Evolutionary conservation across 2,797 vertebrate species (phyloP).

Genomic region (Hylomyscus alleni): DNA sequence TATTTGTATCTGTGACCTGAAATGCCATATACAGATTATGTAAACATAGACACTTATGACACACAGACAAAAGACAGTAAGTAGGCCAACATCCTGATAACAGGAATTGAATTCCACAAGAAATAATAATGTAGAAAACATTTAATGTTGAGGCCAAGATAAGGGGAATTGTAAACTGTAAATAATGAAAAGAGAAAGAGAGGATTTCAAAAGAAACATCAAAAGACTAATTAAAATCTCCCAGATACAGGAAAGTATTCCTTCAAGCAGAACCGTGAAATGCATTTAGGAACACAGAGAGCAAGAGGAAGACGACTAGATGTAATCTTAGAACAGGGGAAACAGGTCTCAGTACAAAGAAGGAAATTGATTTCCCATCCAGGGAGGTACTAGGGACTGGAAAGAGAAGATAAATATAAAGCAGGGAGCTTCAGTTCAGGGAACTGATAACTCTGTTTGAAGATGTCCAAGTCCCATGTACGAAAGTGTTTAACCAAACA

Average conservation of each 20-base stretch:
- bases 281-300: conserved; percentile 75
- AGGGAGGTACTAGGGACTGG: conserved; percentile 5
- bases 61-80: background rate
- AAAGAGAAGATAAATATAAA: conserved; percentile 51
- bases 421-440: conserved; percentile 47
- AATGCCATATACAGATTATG: background rate
- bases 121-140: conserved; percentile 70
- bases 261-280: conserved; percentile 75
- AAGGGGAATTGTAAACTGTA: conserved; percentile 64
- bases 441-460: background rate
- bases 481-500: conserved; percentile 26
- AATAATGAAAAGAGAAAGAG: conserved; percentile 74
- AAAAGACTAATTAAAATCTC: conserved; percentile 82
- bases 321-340: conserved; percentile 80
- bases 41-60: background rate
- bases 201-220: conserved; percentile 78
- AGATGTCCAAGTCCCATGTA: conserved; percentile 15
- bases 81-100: background rate
- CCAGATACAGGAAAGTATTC: conserved; percentile 68
- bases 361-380: conserved; percentile 82
- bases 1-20: background rate
- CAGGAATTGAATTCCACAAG: conserved; percentile 62
- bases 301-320: conserved; percentile 75
- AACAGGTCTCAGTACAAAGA: conserved; percentile 76
- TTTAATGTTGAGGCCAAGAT: conserved; percentile 69